Base-by-base conservation (phyloP, 2,113 vertebrate species). In the Callionymus lyra region DNA sequence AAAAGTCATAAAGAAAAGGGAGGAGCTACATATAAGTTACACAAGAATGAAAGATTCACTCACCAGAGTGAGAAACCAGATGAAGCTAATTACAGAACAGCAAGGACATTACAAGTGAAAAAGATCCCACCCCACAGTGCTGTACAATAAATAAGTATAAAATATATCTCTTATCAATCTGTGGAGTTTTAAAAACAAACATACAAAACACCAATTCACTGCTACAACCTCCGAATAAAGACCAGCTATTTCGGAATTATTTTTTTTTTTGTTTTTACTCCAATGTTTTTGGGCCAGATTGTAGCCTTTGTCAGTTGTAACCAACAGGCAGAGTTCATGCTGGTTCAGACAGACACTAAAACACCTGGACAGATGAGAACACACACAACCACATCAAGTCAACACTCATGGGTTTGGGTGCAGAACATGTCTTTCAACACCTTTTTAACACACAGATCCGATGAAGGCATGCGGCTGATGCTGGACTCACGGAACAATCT, bases 101-200 rank as follows among this genome's bases (percentile, higher is more conserved):
- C 49, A 54, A 69, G 65, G 64, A 76, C 68, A 55, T 74, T 68
- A 81, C 72, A 80, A 77, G 75, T 77, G 16, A 74, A 66, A 70
- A 39, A 72, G 54, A 63, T 73, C 70, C 62, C 63, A 76, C 21
- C 74, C 10, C 52, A 62, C 46, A 76, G 82, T 79, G 84, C 83
- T 86, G 72, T 85, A 85, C 83, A 97, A 95, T 96, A 94, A 96
- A 97, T 95, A 92, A 91, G 89, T 94, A 96, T 83, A 96, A 94
- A 93, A 92, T 93, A 95, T 86, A 91, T 89, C 79, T 92, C 84
- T 83, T 81, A 85, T 81, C 79, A 76, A 81, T 77, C 79, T 84
- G 84, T 83, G 54, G 50, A 81, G 80, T 82, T 69, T 84, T 74
- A 86, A 86, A 89, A 89, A 88, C 79, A 31, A 65, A 67, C 59